phyloP scores from a whole-genome alignment of 2,888 invertebrate genomes.

The Allolobophora icterica region DNA sequence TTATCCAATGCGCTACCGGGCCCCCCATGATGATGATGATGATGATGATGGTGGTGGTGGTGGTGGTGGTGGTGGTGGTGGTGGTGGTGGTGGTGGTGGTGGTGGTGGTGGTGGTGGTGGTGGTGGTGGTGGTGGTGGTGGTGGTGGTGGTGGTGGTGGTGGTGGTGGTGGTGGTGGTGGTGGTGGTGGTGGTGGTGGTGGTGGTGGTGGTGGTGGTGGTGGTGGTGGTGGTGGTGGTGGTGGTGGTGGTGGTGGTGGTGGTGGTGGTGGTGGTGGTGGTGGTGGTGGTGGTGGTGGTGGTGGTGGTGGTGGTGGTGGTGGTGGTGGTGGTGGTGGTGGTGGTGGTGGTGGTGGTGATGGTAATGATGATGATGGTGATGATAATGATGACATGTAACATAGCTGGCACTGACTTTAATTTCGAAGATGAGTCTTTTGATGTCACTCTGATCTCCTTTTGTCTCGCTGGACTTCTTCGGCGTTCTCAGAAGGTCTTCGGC shows the following conservation, averaged over 20 bases:
- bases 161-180: not conserved
- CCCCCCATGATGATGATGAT: not conserved
- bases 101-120: not conserved
- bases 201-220: not conserved
- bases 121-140: not conserved
- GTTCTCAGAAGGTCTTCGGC: not conserved
- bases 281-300: not conserved
- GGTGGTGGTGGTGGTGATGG: not conserved
- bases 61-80: not conserved
- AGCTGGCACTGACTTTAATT: not conserved
- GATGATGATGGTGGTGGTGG: not conserved
- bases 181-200: not conserved
- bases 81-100: no score
- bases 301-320: not conserved
- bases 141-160: not conserved
- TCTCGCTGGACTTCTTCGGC: not conserved
- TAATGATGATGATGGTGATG: not conserved
- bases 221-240: not conserved
- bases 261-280: not conserved
- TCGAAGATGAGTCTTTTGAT: conserved; percentile 21
- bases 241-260: not conserved
- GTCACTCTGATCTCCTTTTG: not conserved
- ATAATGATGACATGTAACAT: not conserved
- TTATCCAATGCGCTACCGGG: no score
- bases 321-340: not conserved